These are phyloP conservation scores for Rissa tridactyla DNA, from an alignment of 2,113 vertebrate species.

Conservation along the genomic window DNA sequence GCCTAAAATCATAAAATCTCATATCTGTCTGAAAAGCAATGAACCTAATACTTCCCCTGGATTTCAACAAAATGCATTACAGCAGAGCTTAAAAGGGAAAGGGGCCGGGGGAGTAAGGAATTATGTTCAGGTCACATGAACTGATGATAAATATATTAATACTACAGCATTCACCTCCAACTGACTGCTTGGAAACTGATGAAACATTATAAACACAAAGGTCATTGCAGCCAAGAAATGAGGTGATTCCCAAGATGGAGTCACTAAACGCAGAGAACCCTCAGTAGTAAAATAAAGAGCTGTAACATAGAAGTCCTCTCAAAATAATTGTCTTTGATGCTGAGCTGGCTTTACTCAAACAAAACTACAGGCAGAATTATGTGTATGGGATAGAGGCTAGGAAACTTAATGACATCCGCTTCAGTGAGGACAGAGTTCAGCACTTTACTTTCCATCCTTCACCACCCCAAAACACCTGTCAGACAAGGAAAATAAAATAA, in stretches of 20 bases:
- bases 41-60: not conserved
- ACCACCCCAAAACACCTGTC: not conserved
- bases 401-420: not conserved
- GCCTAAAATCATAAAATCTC: not conserved
- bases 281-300: conserved; percentile 37
- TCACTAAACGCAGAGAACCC: not conserved
- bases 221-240: not conserved
- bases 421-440: not conserved
- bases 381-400: not conserved
- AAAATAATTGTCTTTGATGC: conserved; percentile 29
- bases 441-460: not conserved
- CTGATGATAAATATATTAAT: not conserved
- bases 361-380: not conserved
- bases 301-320: conserved; percentile 3
- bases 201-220: conserved; percentile 27
- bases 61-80: not conserved
- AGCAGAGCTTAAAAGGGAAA: not conserved
- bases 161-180: not conserved
- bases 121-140: not conserved
- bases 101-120: not conserved
- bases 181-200: not conserved
- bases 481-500: not conserved
- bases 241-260: not conserved
- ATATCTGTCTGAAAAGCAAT: not conserved
- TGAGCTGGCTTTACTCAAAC: conserved; percentile 32